Conservation (phyloP, 2,113 vertebrate species). For the Chascanopsetta lugubris region DNA sequence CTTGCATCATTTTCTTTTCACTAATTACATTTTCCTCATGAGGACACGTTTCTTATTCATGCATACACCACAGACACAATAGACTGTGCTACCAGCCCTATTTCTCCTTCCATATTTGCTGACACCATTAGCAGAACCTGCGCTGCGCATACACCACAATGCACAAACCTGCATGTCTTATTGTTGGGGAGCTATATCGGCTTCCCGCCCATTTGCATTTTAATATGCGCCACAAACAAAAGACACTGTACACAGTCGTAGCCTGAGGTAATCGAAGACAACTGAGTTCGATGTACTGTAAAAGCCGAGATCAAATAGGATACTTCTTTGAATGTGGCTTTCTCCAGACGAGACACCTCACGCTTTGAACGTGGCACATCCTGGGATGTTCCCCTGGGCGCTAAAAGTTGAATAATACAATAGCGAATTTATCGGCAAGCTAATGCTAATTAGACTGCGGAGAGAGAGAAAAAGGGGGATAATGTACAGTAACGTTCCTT, state of each 20-base stretch:
- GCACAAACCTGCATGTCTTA: constrained; percentile 53
- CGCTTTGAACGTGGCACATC: constrained; percentile 56
- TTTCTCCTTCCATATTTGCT: constrained; percentile 45
- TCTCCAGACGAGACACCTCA: constrained; percentile 53
- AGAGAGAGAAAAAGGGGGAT: constrained; percentile 61
- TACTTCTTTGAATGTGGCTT: constrained; percentile 39
- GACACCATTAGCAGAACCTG: constrained; percentile 35
- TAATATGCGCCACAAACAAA: constrained; percentile 51
- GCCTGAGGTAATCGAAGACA: constrained; percentile 25
- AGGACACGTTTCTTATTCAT: constrained; percentile 52
- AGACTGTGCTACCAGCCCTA: constrained; percentile 28
- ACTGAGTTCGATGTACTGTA: constrained; percentile 22
- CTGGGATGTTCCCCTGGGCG: constrained; percentile 44
- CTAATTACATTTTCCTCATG: constrained; percentile 61
- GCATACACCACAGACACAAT: constrained; percentile 51
- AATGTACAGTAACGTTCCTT: constrained; percentile 63
- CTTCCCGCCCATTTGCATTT: constrained; percentile 61
- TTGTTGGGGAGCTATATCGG: constrained; percentile 39
- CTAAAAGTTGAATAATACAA: constrained; percentile 68
- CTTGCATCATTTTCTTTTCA: constrained; percentile 53
- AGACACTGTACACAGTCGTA: constrained; percentile 7
- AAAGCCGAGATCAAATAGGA: constrained; percentile 39
- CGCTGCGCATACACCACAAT: constrained; percentile 31
- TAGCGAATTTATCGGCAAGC: constrained; percentile 62
- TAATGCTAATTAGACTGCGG: constrained; percentile 71